These are phyloP conservation scores for Hyphantria cunea DNA, from an alignment of 1,140 invertebrate genomes.

Conservation along the genomic window DNA sequence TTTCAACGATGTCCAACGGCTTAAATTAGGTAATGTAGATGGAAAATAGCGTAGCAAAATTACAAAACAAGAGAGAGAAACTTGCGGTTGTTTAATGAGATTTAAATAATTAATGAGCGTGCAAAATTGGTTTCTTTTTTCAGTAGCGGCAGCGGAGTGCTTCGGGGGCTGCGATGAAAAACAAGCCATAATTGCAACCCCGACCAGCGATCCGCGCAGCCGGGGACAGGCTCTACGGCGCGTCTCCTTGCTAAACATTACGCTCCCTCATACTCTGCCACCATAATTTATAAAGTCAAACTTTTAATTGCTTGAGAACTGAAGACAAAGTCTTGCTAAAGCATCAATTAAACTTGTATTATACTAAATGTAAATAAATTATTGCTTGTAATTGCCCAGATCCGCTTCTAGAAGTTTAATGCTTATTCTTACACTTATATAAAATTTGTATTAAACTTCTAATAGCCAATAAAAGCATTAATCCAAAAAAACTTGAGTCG, in stretches of 20 bases:
- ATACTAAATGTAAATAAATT: slow-evolving; percentile 4
- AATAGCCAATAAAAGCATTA: too few species aligned
- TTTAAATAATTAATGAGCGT: slow-evolving; percentile 82
- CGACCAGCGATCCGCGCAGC: slow-evolving; percentile 53
- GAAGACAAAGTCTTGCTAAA: slow-evolving; percentile 49
- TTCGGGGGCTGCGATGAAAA: slow-evolving; percentile 61
- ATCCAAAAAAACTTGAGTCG: too few species aligned
- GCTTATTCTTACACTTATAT: too few species aligned
- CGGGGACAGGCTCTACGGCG: slow-evolving; percentile 31
- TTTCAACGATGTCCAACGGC: slow-evolving; percentile 35
- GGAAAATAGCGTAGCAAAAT: slow-evolving; percentile 42
- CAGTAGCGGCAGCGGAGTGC: slow-evolving; percentile 46
- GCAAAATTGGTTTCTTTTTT: slow-evolving; percentile 79
- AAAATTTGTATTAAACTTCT: too few species aligned
- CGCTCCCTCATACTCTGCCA: slow-evolving; percentile 17
- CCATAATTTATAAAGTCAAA: slow-evolving; percentile 58
- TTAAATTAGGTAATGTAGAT: slow-evolving; percentile 44
- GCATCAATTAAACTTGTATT: slow-evolving; percentile 43
- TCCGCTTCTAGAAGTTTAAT: too few species aligned
- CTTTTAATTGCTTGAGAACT: slow-evolving; percentile 50
- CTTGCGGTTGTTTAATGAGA: slow-evolving; percentile 79
- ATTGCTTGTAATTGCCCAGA: too few species aligned
- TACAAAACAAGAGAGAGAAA: slow-evolving; percentile 58
- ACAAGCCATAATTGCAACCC: slow-evolving; percentile 70
- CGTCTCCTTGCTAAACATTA: slow-evolving; percentile 38